Base-by-base conservation (phyloP, 2,797 vertebrate genomes). In the Aphelocoma californica region DNA sequence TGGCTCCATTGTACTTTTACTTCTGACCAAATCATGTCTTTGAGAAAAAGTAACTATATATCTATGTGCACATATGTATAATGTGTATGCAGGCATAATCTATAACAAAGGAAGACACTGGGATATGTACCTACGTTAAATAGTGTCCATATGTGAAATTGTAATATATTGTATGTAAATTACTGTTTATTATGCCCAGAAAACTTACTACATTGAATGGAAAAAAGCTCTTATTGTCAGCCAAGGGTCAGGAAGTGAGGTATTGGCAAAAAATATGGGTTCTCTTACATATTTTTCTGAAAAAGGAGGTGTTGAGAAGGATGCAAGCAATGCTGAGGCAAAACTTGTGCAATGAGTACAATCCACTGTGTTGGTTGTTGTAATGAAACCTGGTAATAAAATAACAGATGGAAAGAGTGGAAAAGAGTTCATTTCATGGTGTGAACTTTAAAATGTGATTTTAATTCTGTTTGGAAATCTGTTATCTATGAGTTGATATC, bases 301-400 rank as follows among this genome's bases (percentile, higher is more conserved):
- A 79, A 81, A 87, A 74, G 3, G 24, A 54, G 34, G 4, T 31
- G 9, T 65, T 74, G 72, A 87, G 38, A 69, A 86, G 7, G 21
- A 56, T 88, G 34, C 25, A 54, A 78, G 79, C n/a, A 83, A 61
- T 40, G 47, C 9, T 65, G 81, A 48, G 77, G 53, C 11, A 61
- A 74, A 90, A 67, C 21, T 72, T 16, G 44, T 82, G 19, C 38
- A 36, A 21, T 17, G n/a, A 28, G 11, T 78, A 15, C 28, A 53
- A 61, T 60, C 40, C 18, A 65, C 69, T 78, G 51, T 56, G 70
- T 60, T 79, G 88, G 36, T 75, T 16, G 2, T 54, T 88, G 56
- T 90, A 93, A 92, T 91, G 54, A 88, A 91, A 70, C 9, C 28
- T 57, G 19, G 4, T 81, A 88, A 94, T 95, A 93, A 96, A 95